phyloP scores from a whole-genome alignment of 2,888 invertebrate genomes.

The Melanargia galathea region DNA sequence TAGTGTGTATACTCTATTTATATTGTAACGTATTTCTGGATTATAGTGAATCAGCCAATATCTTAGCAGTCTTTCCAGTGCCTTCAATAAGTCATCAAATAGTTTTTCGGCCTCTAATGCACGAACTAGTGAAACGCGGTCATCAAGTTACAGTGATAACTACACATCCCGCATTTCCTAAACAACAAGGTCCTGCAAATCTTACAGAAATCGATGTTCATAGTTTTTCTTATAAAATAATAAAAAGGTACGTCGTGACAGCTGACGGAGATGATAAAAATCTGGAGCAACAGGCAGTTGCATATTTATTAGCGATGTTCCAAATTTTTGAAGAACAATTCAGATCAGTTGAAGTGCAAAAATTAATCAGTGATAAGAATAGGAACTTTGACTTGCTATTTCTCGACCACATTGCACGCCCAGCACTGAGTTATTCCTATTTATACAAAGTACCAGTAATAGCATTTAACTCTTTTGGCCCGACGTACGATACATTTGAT shows the following conservation, averaged over 20 bases:
- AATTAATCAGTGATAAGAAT: conserved; percentile 25
- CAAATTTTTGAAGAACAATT: conserved; percentile 34
- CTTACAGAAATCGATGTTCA: conserved; percentile 56
- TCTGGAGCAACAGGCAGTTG: conserved; percentile 5
- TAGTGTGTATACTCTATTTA: not conserved
- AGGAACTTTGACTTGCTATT: conserved; percentile 50
- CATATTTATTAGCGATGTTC: conserved; percentile 18
- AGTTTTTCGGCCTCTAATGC: conserved; percentile 47
- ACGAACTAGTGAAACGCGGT: conserved; percentile 49
- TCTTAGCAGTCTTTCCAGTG: conserved; percentile 48
- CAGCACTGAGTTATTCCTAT: conserved; percentile 44
- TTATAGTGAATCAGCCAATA: conserved; percentile 42
- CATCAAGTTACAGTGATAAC: conserved; percentile 51
- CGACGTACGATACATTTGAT: conserved; percentile 34
- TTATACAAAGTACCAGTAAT: conserved; percentile 50
- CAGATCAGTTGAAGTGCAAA: conserved; percentile 29
- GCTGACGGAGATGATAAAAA: conserved; percentile 15
- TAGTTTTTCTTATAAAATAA: conserved; percentile 47
- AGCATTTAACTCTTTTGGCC: conserved; percentile 49
- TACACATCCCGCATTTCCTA: conserved; percentile 47
- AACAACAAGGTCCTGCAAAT: conserved; percentile 47
- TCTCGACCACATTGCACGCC: conserved; percentile 44
- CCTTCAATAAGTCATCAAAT: conserved; percentile 54
- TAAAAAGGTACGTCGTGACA: conserved; percentile 2
- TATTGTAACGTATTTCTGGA: not conserved